A percentile compares a stretch with the other conserved stretches of the same genome.
These are phyloP conservation scores for Littorina saxatilis DNA, from an alignment of 1,140 invertebrate species.

Conservation along the genomic window DNA sequence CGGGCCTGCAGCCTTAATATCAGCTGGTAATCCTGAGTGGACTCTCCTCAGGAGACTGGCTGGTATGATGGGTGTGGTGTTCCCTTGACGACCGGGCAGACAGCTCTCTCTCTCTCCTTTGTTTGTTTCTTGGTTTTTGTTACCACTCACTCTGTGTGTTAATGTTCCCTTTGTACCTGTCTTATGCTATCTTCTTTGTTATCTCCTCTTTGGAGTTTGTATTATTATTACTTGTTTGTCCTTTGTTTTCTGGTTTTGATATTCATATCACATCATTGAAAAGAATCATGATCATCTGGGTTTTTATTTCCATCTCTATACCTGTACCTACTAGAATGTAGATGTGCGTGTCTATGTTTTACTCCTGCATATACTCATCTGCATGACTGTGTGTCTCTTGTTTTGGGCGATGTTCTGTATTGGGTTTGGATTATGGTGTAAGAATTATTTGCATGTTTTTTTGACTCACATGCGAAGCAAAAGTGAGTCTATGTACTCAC, in stretches of 20 bases:
- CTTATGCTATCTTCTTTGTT: background rate
- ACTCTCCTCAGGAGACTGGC: constrained; percentile 64
- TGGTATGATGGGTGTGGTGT: constrained; percentile 67
- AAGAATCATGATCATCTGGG: background rate
- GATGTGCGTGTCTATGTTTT: too few species aligned
- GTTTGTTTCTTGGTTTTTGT: background rate
- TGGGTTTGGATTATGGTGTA: too few species aligned
- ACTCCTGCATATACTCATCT: too few species aligned
- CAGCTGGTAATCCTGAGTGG: constrained; percentile 97
- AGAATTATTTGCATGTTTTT: too few species aligned
- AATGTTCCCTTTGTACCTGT: background rate
- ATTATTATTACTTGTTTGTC: too few species aligned
- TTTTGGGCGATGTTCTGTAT: too few species aligned
- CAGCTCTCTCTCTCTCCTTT: constrained; percentile 25
- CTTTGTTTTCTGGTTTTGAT: background rate
- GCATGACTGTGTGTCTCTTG: too few species aligned
- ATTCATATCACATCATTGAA: background rate
- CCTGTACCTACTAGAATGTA: too few species aligned
- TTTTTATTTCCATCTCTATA: too few species aligned
- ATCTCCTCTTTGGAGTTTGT: background rate
- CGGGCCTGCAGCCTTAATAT: constrained; percentile 85
- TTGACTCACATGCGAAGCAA: too few species aligned
- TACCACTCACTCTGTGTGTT: too few species aligned
- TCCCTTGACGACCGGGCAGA: constrained; percentile 24
- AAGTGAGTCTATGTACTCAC: too few species aligned